Conservation (phyloP, 2,113 vertebrate species). For the Pardalotus punctatus region DNA sequence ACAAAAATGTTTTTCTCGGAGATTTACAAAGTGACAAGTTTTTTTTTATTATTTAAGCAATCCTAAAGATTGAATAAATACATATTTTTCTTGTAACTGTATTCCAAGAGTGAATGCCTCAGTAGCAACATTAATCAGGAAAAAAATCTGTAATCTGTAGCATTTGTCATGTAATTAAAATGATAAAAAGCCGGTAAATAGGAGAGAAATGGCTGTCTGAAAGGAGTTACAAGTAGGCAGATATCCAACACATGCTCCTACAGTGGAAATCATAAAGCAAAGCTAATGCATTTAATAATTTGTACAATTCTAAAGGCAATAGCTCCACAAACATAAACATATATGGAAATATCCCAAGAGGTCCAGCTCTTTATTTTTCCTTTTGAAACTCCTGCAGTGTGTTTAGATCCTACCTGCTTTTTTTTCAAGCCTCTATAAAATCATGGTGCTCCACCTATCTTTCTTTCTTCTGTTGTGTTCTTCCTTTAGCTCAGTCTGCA, state of each 20-base stretch:
- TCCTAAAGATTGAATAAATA: conserved; percentile 44
- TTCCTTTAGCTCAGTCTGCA: neutral
- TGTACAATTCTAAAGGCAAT: neutral
- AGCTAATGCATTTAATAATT: neutral
- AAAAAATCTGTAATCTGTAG: conserved; percentile 56
- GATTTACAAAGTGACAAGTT: conserved; percentile 41
- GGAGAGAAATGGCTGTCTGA: conserved; percentile 22
- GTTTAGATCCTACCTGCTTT: neutral
- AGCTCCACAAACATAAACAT: neutral
- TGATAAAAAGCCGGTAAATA: conserved; percentile 12
- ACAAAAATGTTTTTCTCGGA: conserved; percentile 50
- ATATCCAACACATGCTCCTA: neutral
- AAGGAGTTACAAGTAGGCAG: conserved; percentile 26
- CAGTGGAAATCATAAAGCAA: neutral
- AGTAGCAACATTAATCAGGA: conserved; percentile 33
- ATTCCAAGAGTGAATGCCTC: conserved; percentile 43
- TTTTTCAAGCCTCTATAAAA: neutral
- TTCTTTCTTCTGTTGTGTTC: neutral
- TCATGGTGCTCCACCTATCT: neutral
- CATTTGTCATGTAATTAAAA: conserved; percentile 56
- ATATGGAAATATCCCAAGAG: neutral
- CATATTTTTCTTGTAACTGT: conserved; percentile 35
- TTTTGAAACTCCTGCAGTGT: neutral
- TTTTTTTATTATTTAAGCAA: conserved; percentile 55
- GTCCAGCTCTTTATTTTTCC: neutral